Percentiles rank a stretch among this genome's conserved stretches.
Conservation (phyloP, 2,797 vertebrate genomes). For the Bryconaethiops microstoma region DNA sequence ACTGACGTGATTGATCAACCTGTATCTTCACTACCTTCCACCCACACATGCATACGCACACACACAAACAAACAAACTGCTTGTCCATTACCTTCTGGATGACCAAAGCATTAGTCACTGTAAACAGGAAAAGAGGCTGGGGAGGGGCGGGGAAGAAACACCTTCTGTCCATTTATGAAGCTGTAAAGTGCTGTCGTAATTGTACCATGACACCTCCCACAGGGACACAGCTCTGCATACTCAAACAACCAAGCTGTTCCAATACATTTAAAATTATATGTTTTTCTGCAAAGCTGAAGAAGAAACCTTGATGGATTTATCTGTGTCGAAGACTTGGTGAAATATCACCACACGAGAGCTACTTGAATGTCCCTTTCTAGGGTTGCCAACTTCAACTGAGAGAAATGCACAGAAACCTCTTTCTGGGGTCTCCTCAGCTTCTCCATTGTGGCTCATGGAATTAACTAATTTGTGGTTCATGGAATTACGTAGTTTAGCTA, state of each 20-base stretch:
- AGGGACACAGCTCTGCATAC: conserved; percentile 26
- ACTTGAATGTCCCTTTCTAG: background rate
- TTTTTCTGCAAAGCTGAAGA: background rate
- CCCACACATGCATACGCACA: conserved; percentile 23
- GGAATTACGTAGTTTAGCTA: background rate
- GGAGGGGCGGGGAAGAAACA: conserved; percentile 14
- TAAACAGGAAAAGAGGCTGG: conserved; percentile 48
- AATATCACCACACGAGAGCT: background rate
- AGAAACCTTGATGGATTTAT: background rate
- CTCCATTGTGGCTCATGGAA: background rate
- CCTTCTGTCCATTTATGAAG: conserved; percentile 51
- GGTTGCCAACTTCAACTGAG: background rate
- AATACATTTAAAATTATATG: background rate
- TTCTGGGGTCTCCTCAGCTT: background rate
- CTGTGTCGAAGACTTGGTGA: background rate
- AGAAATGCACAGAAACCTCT: too few relatives aligned
- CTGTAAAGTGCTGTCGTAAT: conserved; percentile 53
- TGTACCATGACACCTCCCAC: conserved; percentile 45
- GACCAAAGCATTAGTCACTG: conserved; percentile 54
- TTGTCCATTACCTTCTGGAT: conserved; percentile 60
- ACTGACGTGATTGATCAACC: conserved; percentile 73
- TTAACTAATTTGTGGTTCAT: background rate
- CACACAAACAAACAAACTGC: conserved; percentile 61
- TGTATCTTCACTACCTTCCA: conserved; percentile 58
- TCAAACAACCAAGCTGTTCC: conserved; percentile 9